Base-by-base conservation (phyloP, 2,888 invertebrate species). In the Philaethria dido region DNA sequence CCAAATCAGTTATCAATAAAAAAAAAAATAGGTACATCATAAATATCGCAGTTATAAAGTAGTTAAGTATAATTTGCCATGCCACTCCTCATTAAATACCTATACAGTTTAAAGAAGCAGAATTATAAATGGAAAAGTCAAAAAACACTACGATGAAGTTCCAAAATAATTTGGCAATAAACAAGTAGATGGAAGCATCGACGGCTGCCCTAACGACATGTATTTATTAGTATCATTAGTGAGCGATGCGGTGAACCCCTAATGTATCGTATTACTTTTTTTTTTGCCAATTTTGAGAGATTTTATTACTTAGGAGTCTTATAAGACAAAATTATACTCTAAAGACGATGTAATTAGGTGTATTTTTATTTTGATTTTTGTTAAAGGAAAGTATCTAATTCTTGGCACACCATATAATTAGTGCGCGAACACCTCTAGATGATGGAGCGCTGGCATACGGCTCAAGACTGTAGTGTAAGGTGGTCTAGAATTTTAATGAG, bases 251-350 rank as follows among this genome's bases (percentile, higher is more conserved):
- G n/a, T n/a, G n/a, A 86, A 89, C 90, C 90, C 87, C 82, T 88
- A 90, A 92, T 92, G 90, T 90, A 85, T 84, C 80, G 83, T 87
- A 92, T 92, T 91, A 91, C 83, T 90, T 92, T 92, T 90, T 92
- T 92, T 91, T 91, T 91, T 91, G 92, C 92, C 89, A 92, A 91
- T 92, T 87, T 75, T 73, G 67, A 59, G 72, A 77, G 73, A 73
- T 66, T 69, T 77, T 77, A 74, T 73, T 50, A 71, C 73, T n/a
- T n/a, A n/a, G 72, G 74, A 71, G 22, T 20, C 3, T 0, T 13
- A 29, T 20, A 62, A 72, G 50, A 50, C 59, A 72, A 81, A 78
- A 75, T 74, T 39, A 60, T 59, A 73, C 80, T 75, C 69, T 85
- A 80, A 72, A 20, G 13, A 1, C 62, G 62, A 63, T 0, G 0